A percentile compares a stretch with the other conserved stretches of the same genome.
These are phyloP conservation scores for Orcinus orca DNA, from an alignment of 2,113 vertebrate genomes.

Conservation along the genomic window DNA sequence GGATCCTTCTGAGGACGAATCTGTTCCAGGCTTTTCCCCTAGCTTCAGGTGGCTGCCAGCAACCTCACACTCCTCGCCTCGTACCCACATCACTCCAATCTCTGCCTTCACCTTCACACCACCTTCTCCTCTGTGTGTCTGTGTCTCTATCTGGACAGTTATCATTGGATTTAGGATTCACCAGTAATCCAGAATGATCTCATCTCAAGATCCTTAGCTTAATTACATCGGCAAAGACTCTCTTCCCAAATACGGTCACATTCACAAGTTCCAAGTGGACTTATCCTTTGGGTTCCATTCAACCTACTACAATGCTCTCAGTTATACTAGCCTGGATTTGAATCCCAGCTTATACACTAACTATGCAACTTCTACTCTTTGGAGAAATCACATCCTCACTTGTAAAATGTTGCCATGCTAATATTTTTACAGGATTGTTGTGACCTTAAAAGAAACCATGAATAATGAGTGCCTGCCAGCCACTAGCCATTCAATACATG, in stretches of 20 bases:
- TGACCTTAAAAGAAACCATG: neutral
- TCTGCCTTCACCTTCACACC: neutral
- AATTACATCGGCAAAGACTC: neutral
- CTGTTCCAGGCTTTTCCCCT: neutral
- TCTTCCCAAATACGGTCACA: neutral
- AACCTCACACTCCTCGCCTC: neutral
- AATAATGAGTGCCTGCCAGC: neutral
- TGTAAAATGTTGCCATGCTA: neutral
- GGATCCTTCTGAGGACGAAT: neutral
- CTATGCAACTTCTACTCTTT: neutral
- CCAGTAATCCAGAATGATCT: neutral
- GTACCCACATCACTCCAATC: neutral
- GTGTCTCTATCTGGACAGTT: neutral
- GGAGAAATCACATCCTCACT: neutral
- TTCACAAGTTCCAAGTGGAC: neutral
- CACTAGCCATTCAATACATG: neutral
- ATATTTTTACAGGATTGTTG: neutral
- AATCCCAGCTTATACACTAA: neutral
- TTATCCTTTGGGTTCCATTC: neutral
- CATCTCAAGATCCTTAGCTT: neutral
- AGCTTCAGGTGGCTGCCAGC: neutral
- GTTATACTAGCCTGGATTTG: neutral
- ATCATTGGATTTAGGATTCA: neutral
- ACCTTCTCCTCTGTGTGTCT: neutral
- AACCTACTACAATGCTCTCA: neutral